Evolutionary conservation across 2,113 vertebrate species (phyloP).

Genomic region (Cavia porcellus): DNA sequence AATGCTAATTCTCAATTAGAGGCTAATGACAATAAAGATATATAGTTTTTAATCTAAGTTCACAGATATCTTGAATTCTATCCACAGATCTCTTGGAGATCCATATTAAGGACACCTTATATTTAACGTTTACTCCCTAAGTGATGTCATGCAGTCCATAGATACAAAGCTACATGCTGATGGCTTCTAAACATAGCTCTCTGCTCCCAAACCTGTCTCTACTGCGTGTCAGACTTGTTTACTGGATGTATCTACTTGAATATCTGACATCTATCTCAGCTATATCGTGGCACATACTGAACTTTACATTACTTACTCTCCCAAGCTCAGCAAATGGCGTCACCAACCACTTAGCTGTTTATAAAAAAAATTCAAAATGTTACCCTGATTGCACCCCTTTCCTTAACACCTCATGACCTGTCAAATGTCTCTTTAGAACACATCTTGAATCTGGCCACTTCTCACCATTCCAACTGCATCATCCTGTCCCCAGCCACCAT

Average conservation of each 20-base stretch:
- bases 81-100: not conserved
- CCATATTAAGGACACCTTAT: not conserved
- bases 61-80: not conserved
- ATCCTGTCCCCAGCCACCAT: not conserved
- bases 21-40: not conserved
- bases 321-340: not conserved
- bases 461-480: not conserved
- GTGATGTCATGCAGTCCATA: not conserved
- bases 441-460: not conserved
- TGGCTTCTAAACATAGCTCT: not conserved
- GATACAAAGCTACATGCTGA: not conserved
- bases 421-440: not conserved
- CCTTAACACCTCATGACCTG: not conserved
- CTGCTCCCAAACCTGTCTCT: not conserved
- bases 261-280: not conserved
- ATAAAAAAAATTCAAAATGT: not conserved
- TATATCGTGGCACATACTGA: not conserved
- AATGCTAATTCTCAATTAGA: not conserved
- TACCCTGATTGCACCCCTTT: not conserved
- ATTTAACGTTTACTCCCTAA: not conserved
- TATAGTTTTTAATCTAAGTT: not conserved
- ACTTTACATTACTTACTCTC: not conserved
- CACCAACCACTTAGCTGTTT: not conserved
- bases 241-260: not conserved
- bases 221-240: not conserved